Evolutionary conservation across 2,113 vertebrate genomes (phyloP), one percentile per base, ranked within the genome.

Genomic region (Todiramphus saurophagus): DNA sequence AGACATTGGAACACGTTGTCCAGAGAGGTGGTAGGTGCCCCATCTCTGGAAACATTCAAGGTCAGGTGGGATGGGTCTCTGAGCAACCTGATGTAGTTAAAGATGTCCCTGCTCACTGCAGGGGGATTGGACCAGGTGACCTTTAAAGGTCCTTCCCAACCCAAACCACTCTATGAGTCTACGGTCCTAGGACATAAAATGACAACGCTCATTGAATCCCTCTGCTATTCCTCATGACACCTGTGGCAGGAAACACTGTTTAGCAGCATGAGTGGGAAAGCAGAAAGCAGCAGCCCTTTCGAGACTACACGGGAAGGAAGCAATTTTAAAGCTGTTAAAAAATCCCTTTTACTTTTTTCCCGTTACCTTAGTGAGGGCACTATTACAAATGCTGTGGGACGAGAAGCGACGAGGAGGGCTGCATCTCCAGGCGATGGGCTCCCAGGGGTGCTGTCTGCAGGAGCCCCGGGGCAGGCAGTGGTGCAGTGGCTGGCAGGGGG

Each of bases 331-430:
- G 2, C 20, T 16, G 14, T 31, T 51, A 63, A 58, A n/a, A 63
- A 81, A 58, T 19, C 16, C 13, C 13, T 5, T 33, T 37, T 23
- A 8, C 14, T 31, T 30, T 24, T 23, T 1, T 11, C n/a, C 15
- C 1, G 0, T 50, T 60, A 60, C 3, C 12, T 60, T 41, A 37
- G 8, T 33, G 13, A 43, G 5, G 1, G 1, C 43, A 31, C 73
- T 43, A n/a, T 73, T 48, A 72, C 19, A 31, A 37, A n/a, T 25
- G 4, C 31, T 68, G 48, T 12, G n/a, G 31, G 50, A 28, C 24
- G 12, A 1, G 9, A 64, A n/a, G 30, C 13, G 23, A 21, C 27
- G 20, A 41, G 15, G 35, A 55, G 39, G 9, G 25, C 21, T 31
- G 16, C 2, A 11, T 8, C 15, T 77, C 5, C 33, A 30, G 30